Conservation (phyloP, 2,888 invertebrate species). For the Cremastobaeus sp. region DNA sequence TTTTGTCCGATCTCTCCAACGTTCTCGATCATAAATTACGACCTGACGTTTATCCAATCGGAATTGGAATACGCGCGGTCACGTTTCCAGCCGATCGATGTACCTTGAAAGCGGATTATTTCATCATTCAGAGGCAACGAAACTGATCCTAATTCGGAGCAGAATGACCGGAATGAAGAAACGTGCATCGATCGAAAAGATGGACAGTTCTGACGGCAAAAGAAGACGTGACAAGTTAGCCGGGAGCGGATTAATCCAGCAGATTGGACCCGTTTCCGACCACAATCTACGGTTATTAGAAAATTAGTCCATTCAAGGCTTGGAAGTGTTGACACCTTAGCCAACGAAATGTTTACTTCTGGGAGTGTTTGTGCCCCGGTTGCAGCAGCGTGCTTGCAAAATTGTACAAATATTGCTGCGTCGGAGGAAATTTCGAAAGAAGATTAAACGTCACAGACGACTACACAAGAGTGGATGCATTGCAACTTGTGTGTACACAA, state of each 20-base stretch:
- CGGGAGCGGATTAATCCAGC: too few species aligned
- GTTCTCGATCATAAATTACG: slow-evolving; percentile 11
- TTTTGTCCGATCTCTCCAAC: too few species aligned
- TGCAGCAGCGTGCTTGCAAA: too few species aligned
- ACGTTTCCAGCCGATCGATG: slow-evolving; percentile 21
- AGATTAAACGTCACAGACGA: background rate
- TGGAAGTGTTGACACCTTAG: too few species aligned
- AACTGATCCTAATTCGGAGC: slow-evolving; percentile 26
- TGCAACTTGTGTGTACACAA: slow-evolving; percentile 3
- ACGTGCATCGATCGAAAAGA: too few species aligned
- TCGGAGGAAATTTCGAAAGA: slow-evolving; percentile 1
- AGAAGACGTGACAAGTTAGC: too few species aligned
- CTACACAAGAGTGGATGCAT: background rate
- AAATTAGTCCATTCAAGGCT: too few species aligned
- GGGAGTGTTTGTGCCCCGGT: too few species aligned
- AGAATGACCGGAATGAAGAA: slow-evolving; percentile 5
- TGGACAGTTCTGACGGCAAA: too few species aligned
- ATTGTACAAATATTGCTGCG: background rate
- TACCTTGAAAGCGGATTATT: slow-evolving; percentile 30
- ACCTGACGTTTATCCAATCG: slow-evolving; percentile 20
- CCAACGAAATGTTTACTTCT: too few species aligned
- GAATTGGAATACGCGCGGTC: slow-evolving; percentile 25
- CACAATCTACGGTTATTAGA: too few species aligned
- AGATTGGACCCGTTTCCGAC: too few species aligned
- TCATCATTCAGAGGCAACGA: background rate